Conservation (phyloP, 2,797 vertebrate species). For the Bradypodion pumilum region DNA sequence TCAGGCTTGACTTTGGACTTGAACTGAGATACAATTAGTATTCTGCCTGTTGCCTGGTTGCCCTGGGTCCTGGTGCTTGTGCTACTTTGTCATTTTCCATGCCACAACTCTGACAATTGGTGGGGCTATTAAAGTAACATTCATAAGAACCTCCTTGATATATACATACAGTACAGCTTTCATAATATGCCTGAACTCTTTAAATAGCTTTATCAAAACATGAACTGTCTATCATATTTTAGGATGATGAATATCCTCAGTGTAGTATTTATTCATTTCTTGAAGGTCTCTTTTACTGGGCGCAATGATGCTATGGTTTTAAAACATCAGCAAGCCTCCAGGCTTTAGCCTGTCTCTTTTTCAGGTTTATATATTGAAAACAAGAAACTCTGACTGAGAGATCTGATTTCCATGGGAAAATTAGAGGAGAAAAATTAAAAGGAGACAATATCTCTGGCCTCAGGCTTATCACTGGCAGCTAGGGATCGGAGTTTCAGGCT, state of each 20-base stretch:
- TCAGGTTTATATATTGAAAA: constrained; percentile 23
- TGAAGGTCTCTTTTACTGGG: neutral
- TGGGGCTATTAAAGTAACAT: neutral
- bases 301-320: neutral
- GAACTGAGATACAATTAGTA: too few species aligned
- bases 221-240: constrained; percentile 1
- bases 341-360: constrained; percentile 9
- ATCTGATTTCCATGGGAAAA: neutral
- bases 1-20: too few species aligned
- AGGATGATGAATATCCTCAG: neutral
- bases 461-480: constrained; percentile 14
- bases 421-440: constrained; percentile 1
- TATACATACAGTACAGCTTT: neutral
- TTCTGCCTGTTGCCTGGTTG: too few species aligned
- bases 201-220: constrained; percentile 15
- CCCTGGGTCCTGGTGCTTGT: too few species aligned
- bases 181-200: neutral
- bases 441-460: neutral
- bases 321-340: constrained; percentile 9
- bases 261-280: constrained; percentile 23
- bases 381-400: neutral
- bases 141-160: neutral
- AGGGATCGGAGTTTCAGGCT: too few species aligned
- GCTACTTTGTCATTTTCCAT: too few species aligned
- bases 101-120: too few species aligned